Conservation (phyloP, 2,113 vertebrate species). For the Neolamprologus modestus region DNA sequence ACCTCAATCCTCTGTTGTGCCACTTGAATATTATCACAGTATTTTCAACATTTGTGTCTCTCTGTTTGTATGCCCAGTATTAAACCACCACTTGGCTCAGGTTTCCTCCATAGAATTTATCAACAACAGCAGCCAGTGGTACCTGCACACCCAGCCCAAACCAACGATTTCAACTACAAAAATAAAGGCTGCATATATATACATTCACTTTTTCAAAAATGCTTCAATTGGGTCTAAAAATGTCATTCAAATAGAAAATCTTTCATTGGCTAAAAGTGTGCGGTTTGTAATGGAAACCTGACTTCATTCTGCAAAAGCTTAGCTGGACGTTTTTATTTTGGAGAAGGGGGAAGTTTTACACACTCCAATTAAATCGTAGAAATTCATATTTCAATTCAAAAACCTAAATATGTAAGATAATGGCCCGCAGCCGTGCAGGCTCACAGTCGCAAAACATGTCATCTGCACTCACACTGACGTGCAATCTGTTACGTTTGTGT, state of each 20-base stretch:
- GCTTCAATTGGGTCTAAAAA: not conserved
- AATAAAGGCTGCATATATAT: not conserved
- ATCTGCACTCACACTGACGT: not conserved
- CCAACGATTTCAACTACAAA: not conserved
- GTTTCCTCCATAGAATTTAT: not conserved
- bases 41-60: not conserved
- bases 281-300: not conserved
- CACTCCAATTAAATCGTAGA: not conserved
- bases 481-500: accelerated
- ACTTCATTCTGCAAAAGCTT: not conserved
- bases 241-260: not conserved
- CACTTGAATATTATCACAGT: not conserved
- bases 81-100: not conserved
- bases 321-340: not conserved
- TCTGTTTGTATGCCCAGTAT: not conserved
- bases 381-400: not conserved
- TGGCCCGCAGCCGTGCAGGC: not conserved
- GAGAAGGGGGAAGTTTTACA: not conserved
- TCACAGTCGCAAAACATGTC: not conserved
- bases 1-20: not conserved
- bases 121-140: not conserved
- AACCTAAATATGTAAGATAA: not conserved
- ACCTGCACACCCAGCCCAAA: not conserved
- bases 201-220: not conserved
- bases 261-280: not conserved